phyloP scores from a whole-genome alignment of 2,888 invertebrate genomes.

The Caenorhabditis auriculariae region DNA sequence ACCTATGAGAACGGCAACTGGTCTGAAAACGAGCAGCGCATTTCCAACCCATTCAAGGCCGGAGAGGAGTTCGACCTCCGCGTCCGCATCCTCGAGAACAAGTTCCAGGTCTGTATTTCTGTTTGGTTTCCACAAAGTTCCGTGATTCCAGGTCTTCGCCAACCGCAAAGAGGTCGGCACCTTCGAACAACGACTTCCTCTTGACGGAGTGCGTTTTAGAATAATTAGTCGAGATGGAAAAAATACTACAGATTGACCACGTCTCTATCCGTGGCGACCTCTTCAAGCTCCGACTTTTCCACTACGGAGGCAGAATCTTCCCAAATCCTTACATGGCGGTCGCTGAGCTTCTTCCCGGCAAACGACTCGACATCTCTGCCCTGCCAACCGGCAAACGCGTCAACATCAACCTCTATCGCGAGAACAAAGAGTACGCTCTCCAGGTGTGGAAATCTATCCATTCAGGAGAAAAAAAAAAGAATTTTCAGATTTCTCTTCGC shows the following conservation, averaged over 20 bases:
- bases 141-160: constrained; percentile 50
- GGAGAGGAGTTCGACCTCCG: constrained; percentile 58
- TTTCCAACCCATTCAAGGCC: constrained; percentile 58
- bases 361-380: constrained; percentile 59
- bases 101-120: constrained; percentile 41
- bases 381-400: constrained; percentile 60
- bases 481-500: constrained; percentile 49
- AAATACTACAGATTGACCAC: constrained; percentile 52
- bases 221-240: not conserved
- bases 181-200: constrained; percentile 55
- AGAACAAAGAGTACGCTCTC: constrained; percentile 57
- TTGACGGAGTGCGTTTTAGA: constrained; percentile 51
- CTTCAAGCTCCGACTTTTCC: constrained; percentile 55
- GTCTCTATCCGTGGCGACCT: constrained; percentile 60
- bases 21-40: constrained; percentile 59
- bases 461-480: not conserved
- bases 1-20: constrained; percentile 59
- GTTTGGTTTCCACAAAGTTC: not conserved
- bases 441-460: constrained; percentile 31
- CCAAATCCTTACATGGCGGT: constrained; percentile 60
- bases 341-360: constrained; percentile 57
- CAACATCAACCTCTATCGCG: constrained; percentile 59
- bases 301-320: constrained; percentile 60
- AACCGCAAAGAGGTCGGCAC: constrained; percentile 59
- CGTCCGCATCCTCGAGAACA: constrained; percentile 56